Conservation (phyloP, 2,797 vertebrate species). For the Vespertilio murinus region DNA sequence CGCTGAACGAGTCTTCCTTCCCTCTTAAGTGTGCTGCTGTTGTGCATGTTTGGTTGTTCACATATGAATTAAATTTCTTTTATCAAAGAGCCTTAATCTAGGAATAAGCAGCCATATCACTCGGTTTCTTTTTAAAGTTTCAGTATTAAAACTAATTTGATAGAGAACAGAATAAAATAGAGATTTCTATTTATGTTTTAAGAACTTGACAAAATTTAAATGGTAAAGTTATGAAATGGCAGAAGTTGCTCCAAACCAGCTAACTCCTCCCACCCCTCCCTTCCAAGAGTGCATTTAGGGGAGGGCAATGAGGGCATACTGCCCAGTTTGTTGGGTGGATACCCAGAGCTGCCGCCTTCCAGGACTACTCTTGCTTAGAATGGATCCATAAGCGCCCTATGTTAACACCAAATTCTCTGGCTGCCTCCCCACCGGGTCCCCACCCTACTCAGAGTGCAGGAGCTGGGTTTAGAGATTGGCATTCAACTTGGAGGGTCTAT, state of each 20-base stretch:
- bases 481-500: not conserved
- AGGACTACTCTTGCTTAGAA: not conserved
- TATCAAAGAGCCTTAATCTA: not conserved
- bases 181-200: not conserved
- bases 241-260: not conserved
- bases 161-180: not conserved
- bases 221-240: not conserved
- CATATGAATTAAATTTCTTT: not conserved
- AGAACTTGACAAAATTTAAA: not conserved
- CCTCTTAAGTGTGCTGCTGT: not conserved
- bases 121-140: not conserved
- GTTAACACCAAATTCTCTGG: not conserved
- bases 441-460: not conserved
- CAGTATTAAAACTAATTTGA: not conserved
- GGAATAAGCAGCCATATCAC: not conserved
- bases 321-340: not conserved
- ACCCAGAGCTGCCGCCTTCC: not conserved
- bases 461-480: not conserved
- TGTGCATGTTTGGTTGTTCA: not conserved
- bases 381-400: not conserved
- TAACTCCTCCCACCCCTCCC: not conserved
- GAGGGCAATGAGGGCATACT: accelerated
- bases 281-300: not conserved
- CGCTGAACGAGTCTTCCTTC: not conserved
- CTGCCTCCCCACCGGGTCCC: not conserved